A percentile compares a stretch with the other conserved stretches of the same genome.
These are phyloP conservation scores for Drosophila affinis DNA, from an alignment of 2,888 invertebrate genomes.

Conservation along the genomic window DNA sequence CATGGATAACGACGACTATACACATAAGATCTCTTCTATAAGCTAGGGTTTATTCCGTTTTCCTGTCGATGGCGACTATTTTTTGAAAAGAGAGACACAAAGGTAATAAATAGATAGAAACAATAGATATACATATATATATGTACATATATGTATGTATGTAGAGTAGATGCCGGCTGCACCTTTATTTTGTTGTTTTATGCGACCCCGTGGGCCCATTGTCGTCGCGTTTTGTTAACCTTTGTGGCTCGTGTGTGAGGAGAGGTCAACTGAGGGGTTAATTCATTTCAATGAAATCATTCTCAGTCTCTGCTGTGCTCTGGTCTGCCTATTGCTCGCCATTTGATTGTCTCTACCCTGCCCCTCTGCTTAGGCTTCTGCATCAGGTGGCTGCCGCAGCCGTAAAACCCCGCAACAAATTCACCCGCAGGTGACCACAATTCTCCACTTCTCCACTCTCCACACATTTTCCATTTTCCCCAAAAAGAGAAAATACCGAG, in stretches of 20 bases:
- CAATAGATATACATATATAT: not conserved
- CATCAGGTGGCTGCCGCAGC: not conserved
- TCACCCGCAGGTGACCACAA: not conserved
- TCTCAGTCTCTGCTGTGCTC: slow-evolving; percentile 27
- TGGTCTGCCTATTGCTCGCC: slow-evolving; percentile 4
- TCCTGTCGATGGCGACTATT: slow-evolving; percentile 24
- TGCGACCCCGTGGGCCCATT: slow-evolving; percentile 41
- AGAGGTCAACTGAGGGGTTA: slow-evolving; percentile 69
- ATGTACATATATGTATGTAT: too few species aligned
- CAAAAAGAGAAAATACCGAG: not conserved
- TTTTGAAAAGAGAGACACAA: not conserved
- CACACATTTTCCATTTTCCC: not conserved
- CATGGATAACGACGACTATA: too few species aligned
- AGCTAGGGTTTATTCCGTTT: not conserved
- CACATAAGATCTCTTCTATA: not conserved
- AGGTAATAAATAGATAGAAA: not conserved
- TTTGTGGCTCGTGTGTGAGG: slow-evolving; percentile 17
- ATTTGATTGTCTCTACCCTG: slow-evolving; percentile 6
- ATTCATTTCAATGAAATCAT: slow-evolving; percentile 76
- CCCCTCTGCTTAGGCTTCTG: slow-evolving; percentile 10
- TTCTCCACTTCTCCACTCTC: not conserved
- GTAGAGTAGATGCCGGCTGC: slow-evolving; percentile 15
- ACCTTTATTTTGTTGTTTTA: slow-evolving; percentile 37
- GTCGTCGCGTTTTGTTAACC: slow-evolving; percentile 50
- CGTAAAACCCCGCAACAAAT: not conserved